Evolutionary conservation across 2,888 invertebrate species (phyloP).

Genomic region (Poecilus cupreus): DNA sequence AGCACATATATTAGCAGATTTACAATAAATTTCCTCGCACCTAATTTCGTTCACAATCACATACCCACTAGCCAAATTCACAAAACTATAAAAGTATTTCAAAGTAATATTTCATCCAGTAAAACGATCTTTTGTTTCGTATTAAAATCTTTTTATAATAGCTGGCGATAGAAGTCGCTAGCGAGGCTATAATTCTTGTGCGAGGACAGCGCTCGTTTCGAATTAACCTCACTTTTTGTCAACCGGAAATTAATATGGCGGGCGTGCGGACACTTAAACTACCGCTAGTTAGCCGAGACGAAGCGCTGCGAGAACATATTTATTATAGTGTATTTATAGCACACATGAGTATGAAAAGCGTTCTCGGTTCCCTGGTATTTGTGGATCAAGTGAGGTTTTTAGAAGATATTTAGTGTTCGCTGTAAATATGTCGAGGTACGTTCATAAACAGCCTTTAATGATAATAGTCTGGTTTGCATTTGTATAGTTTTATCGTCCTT

Average conservation of each 20-base stretch:
- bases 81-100: constrained; percentile 31
- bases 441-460: constrained; percentile 43
- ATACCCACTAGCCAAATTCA: constrained; percentile 16
- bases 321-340: constrained; percentile 69
- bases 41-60: not conserved
- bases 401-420: constrained; percentile 36
- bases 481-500: constrained; percentile 43
- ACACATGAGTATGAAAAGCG: not conserved
- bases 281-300: constrained; percentile 70
- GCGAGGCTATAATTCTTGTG: constrained; percentile 7
- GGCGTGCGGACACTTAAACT: constrained; percentile 70
- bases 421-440: constrained; percentile 44
- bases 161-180: not conserved
- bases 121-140: constrained; percentile 18
- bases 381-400: constrained; percentile 7
- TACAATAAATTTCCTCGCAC: constrained; percentile 8
- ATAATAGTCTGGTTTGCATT: constrained; percentile 44
- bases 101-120: constrained; percentile 41
- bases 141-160: constrained; percentile 36
- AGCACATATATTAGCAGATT: not conserved
- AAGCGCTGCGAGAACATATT: constrained; percentile 70
- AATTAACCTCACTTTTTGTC: constrained; percentile 52
- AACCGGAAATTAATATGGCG: constrained; percentile 69
- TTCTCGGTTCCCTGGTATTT: constrained; percentile 11
- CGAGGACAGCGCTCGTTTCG: constrained; percentile 11